Conservation (phyloP, 2,113 vertebrate species). For the Cricetomys ansorgei region DNA sequence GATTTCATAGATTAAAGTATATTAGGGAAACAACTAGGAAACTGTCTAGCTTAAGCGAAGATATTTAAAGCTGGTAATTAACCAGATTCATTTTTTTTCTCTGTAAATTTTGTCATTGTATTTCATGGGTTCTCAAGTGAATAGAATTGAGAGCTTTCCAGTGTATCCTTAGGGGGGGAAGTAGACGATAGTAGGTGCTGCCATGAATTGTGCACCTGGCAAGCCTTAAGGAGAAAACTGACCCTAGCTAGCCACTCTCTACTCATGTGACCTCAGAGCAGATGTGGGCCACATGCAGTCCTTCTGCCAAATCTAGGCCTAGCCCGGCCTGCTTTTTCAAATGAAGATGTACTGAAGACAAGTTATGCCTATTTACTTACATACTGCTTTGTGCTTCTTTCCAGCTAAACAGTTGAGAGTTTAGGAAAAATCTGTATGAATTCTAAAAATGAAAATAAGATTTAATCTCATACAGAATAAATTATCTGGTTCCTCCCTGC, state of each 20-base stretch:
- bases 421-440: neutral
- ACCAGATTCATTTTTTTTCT: slow-evolving; percentile 28
- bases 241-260: neutral
- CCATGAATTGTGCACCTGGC: neutral
- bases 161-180: neutral
- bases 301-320: neutral
- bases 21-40: slow-evolving; percentile 76
- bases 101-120: slow-evolving; percentile 63
- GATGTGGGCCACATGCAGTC: neutral
- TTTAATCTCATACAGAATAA: neutral
- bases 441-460: neutral
- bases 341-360: neutral
- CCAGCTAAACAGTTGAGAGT: neutral
- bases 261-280: neutral
- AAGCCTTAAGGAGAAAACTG: neutral
- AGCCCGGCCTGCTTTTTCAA: neutral
- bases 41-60: slow-evolving; percentile 78
- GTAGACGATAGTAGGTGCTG: neutral
- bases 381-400: neutral
- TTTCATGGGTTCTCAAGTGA: slow-evolving; percentile 15
- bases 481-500: neutral
- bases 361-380: neutral
- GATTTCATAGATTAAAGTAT: slow-evolving; percentile 52
- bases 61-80: slow-evolving; percentile 69
- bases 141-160: slow-evolving; percentile 23